Percentiles rank a stretch among this genome's conserved stretches.
phyloP scores from a whole-genome alignment of 2,888 invertebrate species.

The Cantharis nigra region DNA sequence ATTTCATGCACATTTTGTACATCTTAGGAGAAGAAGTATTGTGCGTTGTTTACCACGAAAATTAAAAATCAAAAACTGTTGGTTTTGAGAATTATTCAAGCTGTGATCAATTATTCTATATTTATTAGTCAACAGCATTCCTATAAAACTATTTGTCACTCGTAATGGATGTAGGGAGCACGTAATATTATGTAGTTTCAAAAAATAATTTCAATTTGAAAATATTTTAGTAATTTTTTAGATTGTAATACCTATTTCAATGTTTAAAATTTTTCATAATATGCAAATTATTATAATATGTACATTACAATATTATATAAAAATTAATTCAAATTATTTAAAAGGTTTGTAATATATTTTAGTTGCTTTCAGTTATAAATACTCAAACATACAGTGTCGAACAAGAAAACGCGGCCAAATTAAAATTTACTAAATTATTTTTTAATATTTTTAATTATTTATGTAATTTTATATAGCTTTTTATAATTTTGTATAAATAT shows the following conservation, averaged over 20 bases:
- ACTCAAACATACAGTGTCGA: no score
- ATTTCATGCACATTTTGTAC: background rate
- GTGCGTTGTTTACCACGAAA: background rate
- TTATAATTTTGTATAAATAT: no score
- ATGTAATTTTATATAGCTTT: no score
- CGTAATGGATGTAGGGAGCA: background rate
- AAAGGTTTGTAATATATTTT: background rate
- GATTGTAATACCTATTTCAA: background rate
- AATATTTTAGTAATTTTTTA: background rate
- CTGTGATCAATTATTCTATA: background rate
- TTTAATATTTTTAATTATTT: no score
- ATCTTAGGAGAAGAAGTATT: background rate
- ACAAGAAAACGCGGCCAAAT: no score
- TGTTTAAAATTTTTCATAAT: background rate
- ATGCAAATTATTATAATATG: background rate
- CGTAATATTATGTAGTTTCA: background rate
- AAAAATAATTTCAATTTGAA: background rate
- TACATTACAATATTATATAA: background rate
- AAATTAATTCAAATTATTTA: background rate
- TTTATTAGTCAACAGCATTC: background rate
- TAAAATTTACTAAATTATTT: no score
- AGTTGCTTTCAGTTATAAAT: background rate
- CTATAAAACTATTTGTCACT: background rate
- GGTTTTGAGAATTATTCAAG: background rate
- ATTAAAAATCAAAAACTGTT: background rate